Base-by-base conservation (phyloP, 2,888 invertebrate species). In the Andrena haemorrhoa region DNA sequence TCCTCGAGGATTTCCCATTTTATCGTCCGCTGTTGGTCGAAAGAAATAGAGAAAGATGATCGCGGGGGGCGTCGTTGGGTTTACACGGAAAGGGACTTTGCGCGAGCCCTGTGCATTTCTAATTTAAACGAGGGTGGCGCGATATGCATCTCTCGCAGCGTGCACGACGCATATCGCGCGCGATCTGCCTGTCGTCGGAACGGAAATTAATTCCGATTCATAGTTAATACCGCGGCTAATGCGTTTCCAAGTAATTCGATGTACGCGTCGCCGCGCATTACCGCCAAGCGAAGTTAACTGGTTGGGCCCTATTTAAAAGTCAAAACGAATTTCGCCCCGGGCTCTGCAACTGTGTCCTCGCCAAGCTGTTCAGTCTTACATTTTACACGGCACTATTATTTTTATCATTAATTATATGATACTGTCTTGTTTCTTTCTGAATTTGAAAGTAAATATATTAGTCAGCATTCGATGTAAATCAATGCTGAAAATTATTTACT, bases 241-340 rank as follows among this genome's bases (percentile, higher is more conserved):
- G 79, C 65, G 64, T 75, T 79, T 56, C 23, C 69, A 75, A 73
- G 73, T 84, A 82, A 84, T 79, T 82, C 79, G 75, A 82, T 84
- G 69, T 71, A 61, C 58, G 23, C 72, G 68, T 73, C 60, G 64
- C 63, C 56, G 33, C 58, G 60, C 35, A 63, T 81, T 77, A 82
- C 12, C 33, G 16, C 31, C 33, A 4, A 26, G 70, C 16, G 29
- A 58, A 65, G 72, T 65, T 72, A 72, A 80, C 64, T 31, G 35
- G 47, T 20, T 63, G 20, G 41, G 26, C 12, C 29, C 33, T 51
- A 33, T 53, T 60, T 71, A 69, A 69, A 82, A 82, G 65, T 82
- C 70, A 56, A 66, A 70, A 74, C 64, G 72, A 73, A 81, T 79
- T 69, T 79, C 49, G 26, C 7, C 7, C 7, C 3, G 3, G 56